These are phyloP conservation scores for Hylyphantes graminicola DNA, from an alignment of 1,140 invertebrate species.

Conservation along the genomic window DNA sequence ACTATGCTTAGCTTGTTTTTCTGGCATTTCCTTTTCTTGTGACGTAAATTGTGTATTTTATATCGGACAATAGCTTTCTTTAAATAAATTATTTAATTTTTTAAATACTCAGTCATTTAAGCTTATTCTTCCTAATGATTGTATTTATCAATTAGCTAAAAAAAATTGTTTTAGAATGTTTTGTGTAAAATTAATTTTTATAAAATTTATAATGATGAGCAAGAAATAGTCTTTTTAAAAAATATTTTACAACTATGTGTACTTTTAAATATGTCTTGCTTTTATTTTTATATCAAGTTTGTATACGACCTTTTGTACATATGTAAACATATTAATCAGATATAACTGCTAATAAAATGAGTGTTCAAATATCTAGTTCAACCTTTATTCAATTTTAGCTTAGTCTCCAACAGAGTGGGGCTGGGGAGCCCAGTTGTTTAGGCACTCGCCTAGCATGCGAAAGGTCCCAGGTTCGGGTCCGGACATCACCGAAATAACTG, in stretches of 20 bases:
- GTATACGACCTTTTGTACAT: conserved; percentile 29
- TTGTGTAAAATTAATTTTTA: not conserved
- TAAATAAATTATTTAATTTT: not conserved
- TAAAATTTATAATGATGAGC: not conserved
- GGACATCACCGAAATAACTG: no score
- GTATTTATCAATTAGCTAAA: not conserved
- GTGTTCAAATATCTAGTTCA: not conserved
- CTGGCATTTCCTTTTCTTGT: no score
- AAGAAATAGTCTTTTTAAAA: not conserved
- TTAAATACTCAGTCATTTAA: not conserved
- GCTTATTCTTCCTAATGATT: not conserved
- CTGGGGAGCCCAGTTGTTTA: no score
- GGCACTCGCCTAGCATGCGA: no score
- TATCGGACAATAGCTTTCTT: not conserved
- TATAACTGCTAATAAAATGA: conserved; percentile 32
- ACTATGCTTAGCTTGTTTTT: no score
- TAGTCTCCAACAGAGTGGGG: not conserved
- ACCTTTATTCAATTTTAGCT: not conserved
- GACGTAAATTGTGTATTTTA: no score
- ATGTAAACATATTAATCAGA: conserved; percentile 25
- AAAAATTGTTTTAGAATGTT: not conserved
- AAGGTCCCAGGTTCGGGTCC: no score
- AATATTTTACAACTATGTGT: not conserved
- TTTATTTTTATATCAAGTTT: conserved; percentile 36
- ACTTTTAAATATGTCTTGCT: conserved; percentile 27